Evolutionary conservation across 2,113 vertebrate genomes (phyloP).

Genomic region (Poeciliopsis turrubarensis): DNA sequence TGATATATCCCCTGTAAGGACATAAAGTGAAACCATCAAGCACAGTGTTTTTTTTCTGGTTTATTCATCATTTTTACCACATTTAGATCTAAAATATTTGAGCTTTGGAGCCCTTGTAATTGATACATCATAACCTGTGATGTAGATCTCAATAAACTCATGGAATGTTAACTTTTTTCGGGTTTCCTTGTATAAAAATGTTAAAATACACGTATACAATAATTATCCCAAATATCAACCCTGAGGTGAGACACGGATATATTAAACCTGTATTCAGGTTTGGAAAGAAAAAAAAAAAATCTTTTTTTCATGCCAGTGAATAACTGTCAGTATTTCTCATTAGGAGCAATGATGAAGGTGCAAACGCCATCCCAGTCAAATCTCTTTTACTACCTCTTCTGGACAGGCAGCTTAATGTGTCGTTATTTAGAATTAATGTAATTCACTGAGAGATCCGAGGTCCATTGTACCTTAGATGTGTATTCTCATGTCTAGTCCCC

Average conservation of each 20-base stretch:
- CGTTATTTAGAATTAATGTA: constrained; percentile 80
- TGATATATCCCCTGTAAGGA: too few species aligned
- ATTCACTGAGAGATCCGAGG: constrained; percentile 75
- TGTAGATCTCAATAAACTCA: not conserved
- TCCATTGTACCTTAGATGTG: constrained; percentile 82
- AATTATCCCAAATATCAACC: constrained; percentile 26
- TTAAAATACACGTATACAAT: not conserved
- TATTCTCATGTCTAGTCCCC: constrained; percentile 78
- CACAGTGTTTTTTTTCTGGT: not conserved
- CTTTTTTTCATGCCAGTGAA: constrained; percentile 22
- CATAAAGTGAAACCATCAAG: too few species aligned
- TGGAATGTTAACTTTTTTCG: not conserved
- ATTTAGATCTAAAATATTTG: not conserved
- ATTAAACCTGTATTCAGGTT: constrained; percentile 36
- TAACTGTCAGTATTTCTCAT: constrained; percentile 58
- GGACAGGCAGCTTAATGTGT: constrained; percentile 69
- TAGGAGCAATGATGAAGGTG: constrained; percentile 73
- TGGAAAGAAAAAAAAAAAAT: constrained; percentile 3
- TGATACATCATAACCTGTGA: not conserved
- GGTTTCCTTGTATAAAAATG: not conserved
- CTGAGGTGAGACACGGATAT: constrained; percentile 24
- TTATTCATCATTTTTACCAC: not conserved
- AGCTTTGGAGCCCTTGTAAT: too few species aligned
- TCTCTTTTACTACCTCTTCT: constrained; percentile 61
- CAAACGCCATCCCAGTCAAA: constrained; percentile 77